phyloP scores from a whole-genome alignment of 2,888 invertebrate genomes.

The Eupeodes luniger region DNA sequence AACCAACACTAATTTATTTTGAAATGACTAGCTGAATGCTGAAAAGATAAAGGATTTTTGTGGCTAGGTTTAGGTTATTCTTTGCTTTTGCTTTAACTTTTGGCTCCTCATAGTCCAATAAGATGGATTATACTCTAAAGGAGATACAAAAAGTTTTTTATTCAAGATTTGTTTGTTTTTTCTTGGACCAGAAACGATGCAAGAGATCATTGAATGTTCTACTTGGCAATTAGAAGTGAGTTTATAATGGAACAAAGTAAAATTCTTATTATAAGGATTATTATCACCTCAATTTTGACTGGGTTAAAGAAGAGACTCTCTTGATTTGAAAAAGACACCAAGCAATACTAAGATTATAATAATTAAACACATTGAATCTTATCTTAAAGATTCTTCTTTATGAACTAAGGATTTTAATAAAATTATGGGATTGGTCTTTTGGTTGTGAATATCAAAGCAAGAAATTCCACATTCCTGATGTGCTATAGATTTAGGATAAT shows the following conservation, averaged over 20 bases:
- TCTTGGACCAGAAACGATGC: constrained; percentile 26
- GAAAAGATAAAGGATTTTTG: constrained; percentile 47
- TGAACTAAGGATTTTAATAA: too few species aligned
- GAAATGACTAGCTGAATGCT: constrained; percentile 26
- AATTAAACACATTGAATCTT: too few species aligned
- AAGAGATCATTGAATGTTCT: constrained; percentile 36
- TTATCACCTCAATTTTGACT: too few species aligned
- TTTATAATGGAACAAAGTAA: constrained; percentile 15
- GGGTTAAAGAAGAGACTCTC: too few species aligned
- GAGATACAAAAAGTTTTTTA: background rate
- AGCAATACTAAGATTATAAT: too few species aligned
- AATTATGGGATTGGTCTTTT: too few species aligned
- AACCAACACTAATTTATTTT: constrained; percentile 53
- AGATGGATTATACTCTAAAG: constrained; percentile 16
- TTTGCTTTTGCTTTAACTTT: background rate
- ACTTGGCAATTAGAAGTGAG: constrained; percentile 54
- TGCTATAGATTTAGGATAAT: too few species aligned
- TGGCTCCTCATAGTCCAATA: constrained; percentile 31
- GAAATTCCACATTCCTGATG: too few species aligned
- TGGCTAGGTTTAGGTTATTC: constrained; percentile 7
- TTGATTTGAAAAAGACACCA: too few species aligned
- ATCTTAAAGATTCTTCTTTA: too few species aligned
- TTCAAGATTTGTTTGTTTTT: background rate
- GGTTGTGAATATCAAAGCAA: too few species aligned
- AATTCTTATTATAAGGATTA: too few species aligned